Percentiles rank a stretch among this genome's conserved stretches.
These are phyloP conservation scores for Drosophila ustulata DNA, from an alignment of 2,888 invertebrate genomes.

Conservation along the genomic window DNA sequence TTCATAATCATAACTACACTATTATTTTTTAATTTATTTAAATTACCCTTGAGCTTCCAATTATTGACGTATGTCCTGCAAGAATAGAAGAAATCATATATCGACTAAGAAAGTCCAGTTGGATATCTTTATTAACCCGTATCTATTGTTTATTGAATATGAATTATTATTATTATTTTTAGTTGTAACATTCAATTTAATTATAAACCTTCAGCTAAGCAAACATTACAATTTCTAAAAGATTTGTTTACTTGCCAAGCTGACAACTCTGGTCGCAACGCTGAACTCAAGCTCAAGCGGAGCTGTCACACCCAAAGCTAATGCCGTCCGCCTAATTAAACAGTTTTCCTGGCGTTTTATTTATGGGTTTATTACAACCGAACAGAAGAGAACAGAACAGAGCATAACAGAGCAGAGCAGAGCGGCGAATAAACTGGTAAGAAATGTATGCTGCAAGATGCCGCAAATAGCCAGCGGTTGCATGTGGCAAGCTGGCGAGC, in stretches of 20 bases:
- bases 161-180: too few species aligned
- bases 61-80: too few species aligned
- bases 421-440: neutral
- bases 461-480: conserved; percentile 34
- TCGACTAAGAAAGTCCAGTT: too few species aligned
- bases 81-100: too few species aligned
- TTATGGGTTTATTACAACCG: conserved; percentile 33
- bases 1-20: too few species aligned
- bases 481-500: neutral
- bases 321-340: conserved; percentile 43
- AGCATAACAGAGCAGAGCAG: neutral
- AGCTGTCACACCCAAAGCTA: conserved; percentile 10
- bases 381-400: neutral
- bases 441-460: conserved; percentile 4
- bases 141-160: too few species aligned
- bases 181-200: too few species aligned
- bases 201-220: neutral
- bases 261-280: conserved; percentile 11
- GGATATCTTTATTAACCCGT: too few species aligned
- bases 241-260: neutral
- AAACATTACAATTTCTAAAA: neutral
- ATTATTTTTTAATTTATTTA: too few species aligned
- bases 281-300: conserved; percentile 1
- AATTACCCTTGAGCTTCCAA: too few species aligned
- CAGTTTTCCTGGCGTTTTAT: conserved; percentile 28